phyloP scores from a whole-genome alignment of 1,140 invertebrate genomes.

The Coptotermes formosanus region DNA sequence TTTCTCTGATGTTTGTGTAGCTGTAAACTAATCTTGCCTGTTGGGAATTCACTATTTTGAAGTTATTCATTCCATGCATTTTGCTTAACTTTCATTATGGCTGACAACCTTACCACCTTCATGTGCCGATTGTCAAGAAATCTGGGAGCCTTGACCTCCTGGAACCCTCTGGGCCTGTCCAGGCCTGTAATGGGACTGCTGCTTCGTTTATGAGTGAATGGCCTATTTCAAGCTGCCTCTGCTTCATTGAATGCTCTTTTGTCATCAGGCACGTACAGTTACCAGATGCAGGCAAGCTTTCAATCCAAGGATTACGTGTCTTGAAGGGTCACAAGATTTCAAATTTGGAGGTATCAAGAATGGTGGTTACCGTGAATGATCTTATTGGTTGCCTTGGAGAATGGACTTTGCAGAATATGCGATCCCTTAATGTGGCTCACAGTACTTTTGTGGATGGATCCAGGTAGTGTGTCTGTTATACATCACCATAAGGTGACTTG shows the following conservation, averaged over 20 bases:
- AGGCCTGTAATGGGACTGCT: no score
- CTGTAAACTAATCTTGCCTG: no score
- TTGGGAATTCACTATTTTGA: no score
- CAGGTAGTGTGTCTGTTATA: conserved; percentile 47
- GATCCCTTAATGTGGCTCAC: conserved; percentile 63
- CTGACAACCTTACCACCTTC: no score
- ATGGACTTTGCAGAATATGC: conserved; percentile 69
- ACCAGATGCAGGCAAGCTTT: conserved; percentile 57
- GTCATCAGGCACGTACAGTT: conserved; percentile 50
- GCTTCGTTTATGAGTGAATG: no score
- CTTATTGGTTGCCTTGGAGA: conserved; percentile 68
- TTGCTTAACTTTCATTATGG: no score
- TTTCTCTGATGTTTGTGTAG: no score
- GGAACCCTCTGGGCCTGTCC: no score
- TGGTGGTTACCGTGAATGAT: conserved; percentile 65
- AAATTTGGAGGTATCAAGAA: conserved; percentile 61
- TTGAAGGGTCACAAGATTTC: conserved; percentile 65
- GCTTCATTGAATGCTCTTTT: neutral
- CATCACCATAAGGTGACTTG: neutral
- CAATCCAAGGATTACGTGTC: conserved; percentile 62
- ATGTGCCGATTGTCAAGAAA: no score
- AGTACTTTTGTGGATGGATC: conserved; percentile 62
- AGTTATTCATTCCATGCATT: no score
- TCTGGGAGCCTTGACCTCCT: no score
- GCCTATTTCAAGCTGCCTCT: neutral